phyloP scores from a whole-genome alignment of 1,140 invertebrate genomes.

The Procambarus clarkii region DNA sequence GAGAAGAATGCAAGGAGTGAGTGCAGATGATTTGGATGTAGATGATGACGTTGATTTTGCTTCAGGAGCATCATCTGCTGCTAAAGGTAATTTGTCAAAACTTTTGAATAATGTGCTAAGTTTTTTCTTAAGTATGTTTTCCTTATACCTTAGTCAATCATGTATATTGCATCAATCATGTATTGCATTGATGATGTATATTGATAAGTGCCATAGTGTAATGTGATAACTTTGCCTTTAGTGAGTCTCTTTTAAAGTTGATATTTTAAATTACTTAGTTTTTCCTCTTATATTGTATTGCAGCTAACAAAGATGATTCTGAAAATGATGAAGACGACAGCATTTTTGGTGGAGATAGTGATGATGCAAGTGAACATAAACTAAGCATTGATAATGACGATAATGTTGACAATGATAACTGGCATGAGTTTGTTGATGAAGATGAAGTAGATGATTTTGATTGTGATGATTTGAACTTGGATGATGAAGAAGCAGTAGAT shows the following conservation, averaged over 20 bases:
- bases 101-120: too few species aligned
- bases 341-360: neutral
- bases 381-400: neutral
- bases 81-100: neutral
- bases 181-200: too few species aligned
- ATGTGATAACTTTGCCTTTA: too few species aligned
- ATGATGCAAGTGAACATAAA: conserved; percentile 2
- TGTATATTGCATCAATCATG: neutral
- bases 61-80: neutral
- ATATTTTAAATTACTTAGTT: too few species aligned
- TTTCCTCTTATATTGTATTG: neutral
- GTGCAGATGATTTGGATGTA: conserved; percentile 23
- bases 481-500: conserved; percentile 64
- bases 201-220: too few species aligned
- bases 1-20: conserved; percentile 80
- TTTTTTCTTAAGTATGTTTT: neutral
- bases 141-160: neutral
- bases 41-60: conserved; percentile 48
- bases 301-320: neutral
- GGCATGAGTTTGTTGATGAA: neutral
- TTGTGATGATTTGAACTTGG: conserved; percentile 76
- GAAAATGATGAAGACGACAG: neutral
- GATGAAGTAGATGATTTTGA: conserved; percentile 65
- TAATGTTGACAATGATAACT: neutral
- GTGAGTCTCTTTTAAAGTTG: too few species aligned